Evolutionary conservation across 1,140 invertebrate genomes (phyloP).

Genomic region (Drosophila ambigua): DNA sequence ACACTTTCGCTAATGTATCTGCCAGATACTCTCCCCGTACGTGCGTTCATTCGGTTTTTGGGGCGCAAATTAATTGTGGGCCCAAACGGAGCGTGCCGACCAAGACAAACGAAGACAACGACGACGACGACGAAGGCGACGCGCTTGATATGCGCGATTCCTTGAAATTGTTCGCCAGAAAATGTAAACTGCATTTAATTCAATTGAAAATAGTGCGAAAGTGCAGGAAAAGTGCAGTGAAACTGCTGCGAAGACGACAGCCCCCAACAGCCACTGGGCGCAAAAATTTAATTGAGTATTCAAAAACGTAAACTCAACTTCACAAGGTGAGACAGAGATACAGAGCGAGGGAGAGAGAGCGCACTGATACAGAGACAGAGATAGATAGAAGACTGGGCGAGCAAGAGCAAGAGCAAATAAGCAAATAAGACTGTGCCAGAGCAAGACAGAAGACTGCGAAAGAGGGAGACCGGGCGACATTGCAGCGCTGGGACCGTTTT

Average conservation of each 20-base stretch:
- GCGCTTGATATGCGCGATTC: conserved; percentile 84
- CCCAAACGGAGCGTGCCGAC: conserved; percentile 83
- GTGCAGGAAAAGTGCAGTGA: conserved; percentile 38
- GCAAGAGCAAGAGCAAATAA: no score
- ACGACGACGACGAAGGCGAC: conserved; percentile 79
- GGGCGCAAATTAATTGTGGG: conserved; percentile 83
- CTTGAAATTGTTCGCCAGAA: conserved; percentile 84
- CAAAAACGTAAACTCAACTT: conserved; percentile 70
- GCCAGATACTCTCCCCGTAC: conserved; percentile 57
- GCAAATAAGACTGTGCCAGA: neutral
- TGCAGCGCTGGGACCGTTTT: conserved; percentile 60
- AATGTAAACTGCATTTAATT: conserved; percentile 76
- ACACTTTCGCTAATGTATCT: conserved; percentile 82
- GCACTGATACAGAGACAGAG: neutral
- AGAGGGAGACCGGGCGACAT: neutral
- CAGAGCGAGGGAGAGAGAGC: neutral
- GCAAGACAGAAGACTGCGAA: neutral
- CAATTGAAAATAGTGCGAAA: conserved; percentile 82
- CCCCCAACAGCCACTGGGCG: conserved; percentile 46
- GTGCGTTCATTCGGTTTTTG: conserved; percentile 76
- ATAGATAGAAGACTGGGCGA: no score
- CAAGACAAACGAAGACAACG: conserved; percentile 67
- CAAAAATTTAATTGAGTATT: conserved; percentile 80
- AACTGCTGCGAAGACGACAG: conserved; percentile 10
- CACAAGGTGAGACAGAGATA: conserved; percentile 15